Evolutionary conservation across 2,113 vertebrate species (phyloP).

Genomic region (Rana temporaria): DNA sequence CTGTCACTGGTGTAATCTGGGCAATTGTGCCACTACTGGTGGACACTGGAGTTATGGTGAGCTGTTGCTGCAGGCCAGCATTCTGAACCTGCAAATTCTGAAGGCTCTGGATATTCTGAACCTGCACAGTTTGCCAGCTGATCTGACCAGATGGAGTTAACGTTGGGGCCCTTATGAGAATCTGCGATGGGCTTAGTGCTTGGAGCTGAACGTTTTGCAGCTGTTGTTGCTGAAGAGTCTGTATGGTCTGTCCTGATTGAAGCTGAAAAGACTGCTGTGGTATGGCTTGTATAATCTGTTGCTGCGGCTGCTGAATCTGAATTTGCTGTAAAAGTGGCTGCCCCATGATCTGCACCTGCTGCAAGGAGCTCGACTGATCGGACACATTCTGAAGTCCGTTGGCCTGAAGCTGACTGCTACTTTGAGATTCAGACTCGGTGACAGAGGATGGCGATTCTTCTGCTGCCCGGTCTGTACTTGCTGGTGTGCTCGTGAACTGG

Average conservation of each 20-base stretch:
- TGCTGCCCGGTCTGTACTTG: constrained; percentile 72
- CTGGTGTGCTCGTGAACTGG: constrained; percentile 78
- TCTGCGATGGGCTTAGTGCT: constrained; percentile 93
- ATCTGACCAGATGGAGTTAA: constrained; percentile 94
- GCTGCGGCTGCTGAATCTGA: constrained; percentile 89
- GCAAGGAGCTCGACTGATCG: constrained; percentile 84
- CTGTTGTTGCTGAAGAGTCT: constrained; percentile 89
- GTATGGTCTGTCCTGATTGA: constrained; percentile 86
- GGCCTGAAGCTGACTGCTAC: constrained; percentile 82
- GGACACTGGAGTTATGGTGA: constrained; percentile 91
- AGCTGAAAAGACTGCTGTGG: constrained; percentile 89
- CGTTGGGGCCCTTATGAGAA: constrained; percentile 95
- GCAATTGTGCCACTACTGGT: constrained; percentile 84
- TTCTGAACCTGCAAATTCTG: constrained; percentile 88
- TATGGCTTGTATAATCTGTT: constrained; percentile 83
- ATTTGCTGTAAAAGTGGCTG: constrained; percentile 94
- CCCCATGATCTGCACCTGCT: constrained; percentile 93
- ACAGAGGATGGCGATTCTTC: constrained; percentile 81
- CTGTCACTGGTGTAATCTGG: constrained; percentile 87
- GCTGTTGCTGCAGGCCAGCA: constrained; percentile 88
- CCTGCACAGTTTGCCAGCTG: constrained; percentile 97
- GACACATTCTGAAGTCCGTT: constrained; percentile 88
- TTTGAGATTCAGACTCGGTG: constrained; percentile 78
- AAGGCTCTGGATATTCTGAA: constrained; percentile 88
- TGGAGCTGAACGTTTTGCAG: constrained; percentile 87